Conservation (phyloP, 2,888 invertebrate species). For the Eutolmus rufibarbis region DNA sequence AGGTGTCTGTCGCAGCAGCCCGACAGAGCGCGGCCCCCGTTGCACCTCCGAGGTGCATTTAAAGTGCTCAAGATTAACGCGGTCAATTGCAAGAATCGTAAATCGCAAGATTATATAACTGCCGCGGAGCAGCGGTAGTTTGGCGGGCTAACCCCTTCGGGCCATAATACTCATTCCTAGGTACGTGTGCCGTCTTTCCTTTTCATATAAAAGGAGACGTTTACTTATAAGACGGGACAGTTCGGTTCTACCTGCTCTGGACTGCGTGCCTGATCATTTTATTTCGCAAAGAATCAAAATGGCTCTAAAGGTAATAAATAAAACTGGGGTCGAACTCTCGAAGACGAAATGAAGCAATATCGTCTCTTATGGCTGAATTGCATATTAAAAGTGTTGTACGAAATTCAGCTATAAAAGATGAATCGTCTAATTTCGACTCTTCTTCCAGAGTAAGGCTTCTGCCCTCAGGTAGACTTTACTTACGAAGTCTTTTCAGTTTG, state of each 20-base stretch:
- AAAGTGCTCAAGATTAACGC: conserved; percentile 7
- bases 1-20: not conserved
- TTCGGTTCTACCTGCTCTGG: conserved; percentile 9
- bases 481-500: not conserved
- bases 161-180: conserved; percentile 1
- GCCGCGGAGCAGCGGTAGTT: not conserved
- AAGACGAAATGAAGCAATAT: not conserved
- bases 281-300: not conserved
- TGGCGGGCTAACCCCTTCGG: not conserved
- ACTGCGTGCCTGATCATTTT: not conserved
- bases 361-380: not conserved
- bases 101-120: not conserved
- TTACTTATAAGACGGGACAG: conserved; percentile 8
- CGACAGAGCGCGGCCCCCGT: not conserved
- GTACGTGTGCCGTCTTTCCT: conserved; percentile 9
- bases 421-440: not conserved
- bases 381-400: not conserved
- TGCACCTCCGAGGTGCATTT: not conserved
- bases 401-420: not conserved
- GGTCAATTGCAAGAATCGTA: conserved; percentile 34
- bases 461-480: not conserved
- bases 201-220: conserved; percentile 27
- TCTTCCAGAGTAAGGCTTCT: not conserved
- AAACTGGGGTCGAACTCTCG: not conserved
- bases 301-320: conserved; percentile 6